Base-by-base conservation (phyloP, 1,140 invertebrate genomes). In the Calliphora vicina region DNA sequence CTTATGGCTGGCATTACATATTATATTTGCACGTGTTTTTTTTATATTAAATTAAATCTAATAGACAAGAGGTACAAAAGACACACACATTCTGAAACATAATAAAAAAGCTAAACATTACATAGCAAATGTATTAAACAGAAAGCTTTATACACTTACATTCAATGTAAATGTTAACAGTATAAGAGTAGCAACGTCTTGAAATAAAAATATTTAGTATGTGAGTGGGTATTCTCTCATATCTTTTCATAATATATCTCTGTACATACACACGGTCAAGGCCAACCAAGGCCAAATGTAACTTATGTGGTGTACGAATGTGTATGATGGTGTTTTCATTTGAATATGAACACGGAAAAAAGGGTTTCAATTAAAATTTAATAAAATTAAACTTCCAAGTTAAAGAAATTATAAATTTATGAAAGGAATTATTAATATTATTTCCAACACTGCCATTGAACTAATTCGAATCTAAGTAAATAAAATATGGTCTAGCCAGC, bases 271-370 rank as follows among this genome's bases (percentile, higher is more conserved):
- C 83, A 73, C 80, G 83, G 83, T 83, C 83, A 83, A 83, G 83
- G 83, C 83, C 83, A 82, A 80, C 43, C 76, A 83, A 83, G 82
- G 82, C 82, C 82, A 83, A 45, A 81, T 80, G 76, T 67, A 57
- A n/a, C 15, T 29, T 35, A 78, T 67, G 57, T 35, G 10, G 15
- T n/a, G 73, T 27, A 15, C 27, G 42, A 25, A 17, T 50, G 17
- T 76, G 17, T 20, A n/a, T 82, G 43, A 23, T 6, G 23, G 25
- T 35, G 35, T 35, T 35, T 35, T 35, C 0, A 10, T 35, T 35
- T 35, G 35, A 35, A 35, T 35, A 35, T 35, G 35, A 35, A 35
- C 35, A 35, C 10, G 35, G 6, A 35, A 35, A 35, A 35, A 35
- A 35, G 35, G 35, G 10, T n/a, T 35, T 35, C 35, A 35, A 35